Base-by-base conservation (phyloP, 2,797 vertebrate species). In the Prunella strophiata region DNA sequence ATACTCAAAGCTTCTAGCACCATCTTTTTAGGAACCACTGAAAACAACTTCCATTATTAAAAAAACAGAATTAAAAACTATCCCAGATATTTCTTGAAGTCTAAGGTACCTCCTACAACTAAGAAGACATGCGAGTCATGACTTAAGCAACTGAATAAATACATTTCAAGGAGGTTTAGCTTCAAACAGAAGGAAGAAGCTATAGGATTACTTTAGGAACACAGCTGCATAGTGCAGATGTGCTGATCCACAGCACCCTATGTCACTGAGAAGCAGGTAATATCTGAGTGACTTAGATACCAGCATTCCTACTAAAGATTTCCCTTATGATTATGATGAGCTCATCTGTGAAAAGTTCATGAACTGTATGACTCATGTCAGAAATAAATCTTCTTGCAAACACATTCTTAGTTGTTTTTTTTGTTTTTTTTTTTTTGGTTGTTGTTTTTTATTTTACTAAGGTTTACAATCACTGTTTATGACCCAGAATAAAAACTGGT, bases 401-500 rank as follows among this genome's bases (percentile, higher is more conserved):
- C 26, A 66, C 14, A 65, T 68, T 90, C 62, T 54, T 5, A 13
- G 38, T 36, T 36, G 8, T 36, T 8, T 36, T 36, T 36, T n/a
- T n/a, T n/a, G 16, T 36, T 36, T 34, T 4, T 47, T 45, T 63
- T 36, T 30, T 51, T 34, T 10, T n/a, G 52, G 4, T 42, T 36
- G 26, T 40, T 67, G 8, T 22, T 34, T 34, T 51, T 61, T 52
- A 32, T 61, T 86, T 91, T 34, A 61, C 34, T 54, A 29, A 4
- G 10, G 16, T 50, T 94, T 91, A 83, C 50, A 89, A 68, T 40
- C 38, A 52, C n/a, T 65, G 9, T 77, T 42, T 75, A 61, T 77
- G 68, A 71, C 25, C 45, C 81, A 87, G 70, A 66, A 79, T 36
- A 89, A 91, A 95, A 92, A 66, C n/a, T 38, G 32, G 54, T 73